These are phyloP conservation scores for Diplosoma virens DNA, from an alignment of 23 tunicate genomes.

Conservation along the genomic window DNA sequence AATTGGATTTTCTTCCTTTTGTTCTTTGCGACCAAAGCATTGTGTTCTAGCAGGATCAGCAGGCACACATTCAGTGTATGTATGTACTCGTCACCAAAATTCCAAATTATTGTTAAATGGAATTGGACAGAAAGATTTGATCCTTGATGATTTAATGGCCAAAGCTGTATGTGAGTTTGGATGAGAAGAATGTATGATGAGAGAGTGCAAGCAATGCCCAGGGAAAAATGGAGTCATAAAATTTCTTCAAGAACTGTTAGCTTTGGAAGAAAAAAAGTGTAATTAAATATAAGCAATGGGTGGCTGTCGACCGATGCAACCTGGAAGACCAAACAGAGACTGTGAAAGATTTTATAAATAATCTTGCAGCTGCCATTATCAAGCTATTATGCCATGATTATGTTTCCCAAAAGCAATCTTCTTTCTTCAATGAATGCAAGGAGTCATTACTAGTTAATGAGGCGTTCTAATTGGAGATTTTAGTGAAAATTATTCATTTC, in stretches of 20 bases:
- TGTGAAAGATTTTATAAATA: conserved; percentile 2
- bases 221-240: conserved; percentile 3
- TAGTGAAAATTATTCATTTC: too few relatives aligned
- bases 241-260: background rate
- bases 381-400: conserved; percentile 2
- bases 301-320: conserved; percentile 20
- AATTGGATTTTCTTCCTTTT: conserved; percentile 17
- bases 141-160: conserved; percentile 2
- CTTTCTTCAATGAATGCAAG: too few relatives aligned
- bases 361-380: background rate
- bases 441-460: too few relatives aligned
- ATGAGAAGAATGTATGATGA: conserved; percentile 5
- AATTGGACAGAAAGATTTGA: background rate
- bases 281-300: conserved; percentile 24
- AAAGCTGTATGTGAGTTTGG: background rate
- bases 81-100: conserved; percentile 28
- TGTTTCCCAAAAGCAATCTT: conserved; percentile 15
- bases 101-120: conserved; percentile 4
- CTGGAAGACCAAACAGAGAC: background rate
- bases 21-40: conserved; percentile 12
- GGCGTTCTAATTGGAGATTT: too few relatives aligned
- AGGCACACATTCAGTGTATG: conserved; percentile 31
- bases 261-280: background rate
- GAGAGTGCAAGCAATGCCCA: background rate
- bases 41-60: conserved; percentile 29